Evolutionary conservation across 2,113 vertebrate genomes (phyloP).

Genomic region (Nycticryphes semicollaris): DNA sequence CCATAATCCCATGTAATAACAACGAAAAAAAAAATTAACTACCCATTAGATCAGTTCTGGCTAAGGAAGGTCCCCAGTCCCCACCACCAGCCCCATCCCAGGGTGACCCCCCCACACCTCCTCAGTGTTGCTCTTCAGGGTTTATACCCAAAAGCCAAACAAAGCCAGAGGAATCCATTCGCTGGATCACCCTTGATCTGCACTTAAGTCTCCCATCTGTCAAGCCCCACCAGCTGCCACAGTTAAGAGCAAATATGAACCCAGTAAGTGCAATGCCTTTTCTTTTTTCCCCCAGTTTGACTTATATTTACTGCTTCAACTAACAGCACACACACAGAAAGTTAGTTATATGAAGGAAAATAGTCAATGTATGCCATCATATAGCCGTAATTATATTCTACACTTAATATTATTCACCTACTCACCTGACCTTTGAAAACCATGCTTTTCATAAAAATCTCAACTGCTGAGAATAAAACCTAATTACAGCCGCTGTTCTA

Average conservation of each 20-base stretch:
- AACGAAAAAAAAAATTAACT: not conserved
- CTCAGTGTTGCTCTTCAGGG: not conserved
- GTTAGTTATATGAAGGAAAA: not conserved
- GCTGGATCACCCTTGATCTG: constrained; percentile 40
- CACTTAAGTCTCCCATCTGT: constrained; percentile 58
- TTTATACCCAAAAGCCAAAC: not conserved
- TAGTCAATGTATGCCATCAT: accelerated
- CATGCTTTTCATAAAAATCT: not conserved
- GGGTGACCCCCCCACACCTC: not conserved
- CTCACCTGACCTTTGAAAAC: not conserved
- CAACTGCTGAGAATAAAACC: not conserved
- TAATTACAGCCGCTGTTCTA: not conserved
- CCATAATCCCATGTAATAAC: not conserved
- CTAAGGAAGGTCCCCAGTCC: not conserved
- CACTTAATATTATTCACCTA: not conserved
- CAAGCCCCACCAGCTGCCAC: constrained; percentile 16
- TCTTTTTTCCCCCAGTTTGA: not conserved
- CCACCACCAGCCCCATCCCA: not conserved
- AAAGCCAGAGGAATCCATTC: constrained; percentile 31
- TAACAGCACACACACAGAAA: not conserved
- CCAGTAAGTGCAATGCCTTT: accelerated
- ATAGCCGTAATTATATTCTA: not conserved
- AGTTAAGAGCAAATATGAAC: not conserved
- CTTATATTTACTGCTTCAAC: not conserved
- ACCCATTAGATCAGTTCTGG: not conserved